Percentiles rank a stretch among this genome's conserved stretches.
phyloP scores from a whole-genome alignment of 1,140 invertebrate species.

The Musca vetustissima region DNA sequence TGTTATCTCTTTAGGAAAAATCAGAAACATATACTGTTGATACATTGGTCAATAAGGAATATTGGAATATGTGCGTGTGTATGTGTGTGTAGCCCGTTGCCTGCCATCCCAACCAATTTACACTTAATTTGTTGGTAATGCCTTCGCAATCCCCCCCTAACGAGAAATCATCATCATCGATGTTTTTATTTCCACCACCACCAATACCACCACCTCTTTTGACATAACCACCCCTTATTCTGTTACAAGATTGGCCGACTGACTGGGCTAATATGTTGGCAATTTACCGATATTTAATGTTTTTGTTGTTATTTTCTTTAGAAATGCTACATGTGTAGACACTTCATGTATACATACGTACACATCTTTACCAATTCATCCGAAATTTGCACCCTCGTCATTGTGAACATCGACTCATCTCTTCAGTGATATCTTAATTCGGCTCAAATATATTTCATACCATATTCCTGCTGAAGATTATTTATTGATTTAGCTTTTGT shows the following conservation, averaged over 20 bases:
- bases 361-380: too few species aligned
- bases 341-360: too few species aligned
- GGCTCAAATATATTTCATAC: neutral
- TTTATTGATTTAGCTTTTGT: neutral
- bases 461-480: neutral
- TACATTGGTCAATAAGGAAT: conserved; percentile 2
- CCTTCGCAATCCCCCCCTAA: neutral
- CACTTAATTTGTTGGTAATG: conserved; percentile 24
- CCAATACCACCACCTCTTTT: too few species aligned
- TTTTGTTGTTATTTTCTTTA: neutral
- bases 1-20: neutral
- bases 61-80: neutral
- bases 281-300: conserved; percentile 15
- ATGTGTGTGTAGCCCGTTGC: neutral
- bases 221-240: neutral
- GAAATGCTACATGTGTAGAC: neutral
- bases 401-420: neutral
- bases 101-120: neutral
- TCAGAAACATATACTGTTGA: conserved; percentile 5
- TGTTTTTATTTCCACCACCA: neutral
- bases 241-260: neutral
- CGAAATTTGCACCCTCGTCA: neutral
- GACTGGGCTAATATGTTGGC: neutral
- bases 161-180: neutral
- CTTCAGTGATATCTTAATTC: conserved; percentile 15